A percentile compares a stretch with the other conserved stretches of the same genome.
Conservation (phyloP, 2,113 vertebrate genomes). For the Pungitius pungitius region DNA sequence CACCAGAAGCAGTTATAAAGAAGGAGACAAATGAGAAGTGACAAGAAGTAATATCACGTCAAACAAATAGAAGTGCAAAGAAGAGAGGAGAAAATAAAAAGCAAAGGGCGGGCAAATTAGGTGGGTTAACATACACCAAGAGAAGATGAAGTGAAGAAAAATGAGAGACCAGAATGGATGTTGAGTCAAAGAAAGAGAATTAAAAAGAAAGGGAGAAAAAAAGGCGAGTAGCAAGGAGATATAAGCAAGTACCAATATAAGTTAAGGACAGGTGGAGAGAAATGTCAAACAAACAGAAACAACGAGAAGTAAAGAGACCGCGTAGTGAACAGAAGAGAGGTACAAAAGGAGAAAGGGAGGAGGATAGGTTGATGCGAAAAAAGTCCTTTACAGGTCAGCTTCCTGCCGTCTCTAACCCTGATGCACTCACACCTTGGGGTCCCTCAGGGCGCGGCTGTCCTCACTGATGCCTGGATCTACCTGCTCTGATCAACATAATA, state of each 20-base stretch:
- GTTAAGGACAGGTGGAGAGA: too few species aligned
- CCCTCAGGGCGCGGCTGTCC: background rate
- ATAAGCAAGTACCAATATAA: too few species aligned
- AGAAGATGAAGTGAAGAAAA: too few species aligned
- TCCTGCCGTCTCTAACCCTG: background rate
- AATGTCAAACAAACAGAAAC: background rate
- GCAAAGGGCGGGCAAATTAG: too few species aligned
- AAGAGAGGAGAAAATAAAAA: background rate
- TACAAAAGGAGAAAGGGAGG: too few species aligned
- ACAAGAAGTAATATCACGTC: background rate
- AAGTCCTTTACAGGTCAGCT: background rate
- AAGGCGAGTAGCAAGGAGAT: too few species aligned
- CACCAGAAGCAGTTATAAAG: background rate
- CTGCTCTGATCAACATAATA: constrained; percentile 34
- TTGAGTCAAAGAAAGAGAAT: too few species aligned
- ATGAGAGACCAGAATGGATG: too few species aligned
- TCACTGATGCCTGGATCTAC: constrained; percentile 19
- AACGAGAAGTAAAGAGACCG: background rate
- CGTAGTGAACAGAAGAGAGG: background rate
- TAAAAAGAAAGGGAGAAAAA: too few species aligned
- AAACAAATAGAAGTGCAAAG: background rate
- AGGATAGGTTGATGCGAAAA: background rate
- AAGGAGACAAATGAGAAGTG: background rate
- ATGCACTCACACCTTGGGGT: background rate
- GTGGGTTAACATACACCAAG: too few species aligned